Conservation (phyloP, 1,140 invertebrate genomes). For the Papilio xuthus region DNA sequence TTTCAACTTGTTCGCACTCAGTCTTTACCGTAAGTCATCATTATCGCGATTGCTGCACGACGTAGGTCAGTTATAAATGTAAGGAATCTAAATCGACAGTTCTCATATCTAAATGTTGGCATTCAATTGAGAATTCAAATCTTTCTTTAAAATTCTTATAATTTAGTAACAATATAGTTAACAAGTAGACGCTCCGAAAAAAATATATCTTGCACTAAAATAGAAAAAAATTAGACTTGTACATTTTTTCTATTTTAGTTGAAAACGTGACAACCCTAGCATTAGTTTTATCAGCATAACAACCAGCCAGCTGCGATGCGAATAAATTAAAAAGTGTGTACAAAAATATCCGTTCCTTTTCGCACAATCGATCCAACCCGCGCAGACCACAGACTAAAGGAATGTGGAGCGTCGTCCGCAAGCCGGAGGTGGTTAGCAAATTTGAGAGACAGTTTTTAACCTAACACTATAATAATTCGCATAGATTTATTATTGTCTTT, state of each 20-base stretch:
- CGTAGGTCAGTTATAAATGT: slow-evolving; percentile 22
- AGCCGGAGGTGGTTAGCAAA: too few species aligned
- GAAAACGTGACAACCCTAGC: background rate
- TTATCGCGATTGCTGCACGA: background rate
- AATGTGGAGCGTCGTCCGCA: slow-evolving; percentile 1
- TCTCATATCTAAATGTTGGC: background rate
- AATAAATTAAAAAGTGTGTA: slow-evolving; percentile 26
- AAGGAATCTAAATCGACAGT: background rate
- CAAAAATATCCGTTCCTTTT: slow-evolving; percentile 26
- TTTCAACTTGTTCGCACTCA: background rate
- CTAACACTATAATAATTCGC: background rate
- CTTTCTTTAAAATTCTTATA: too few species aligned
- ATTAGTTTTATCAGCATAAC: slow-evolving; percentile 22
- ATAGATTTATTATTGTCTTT: background rate
- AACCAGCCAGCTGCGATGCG: slow-evolving; percentile 20
- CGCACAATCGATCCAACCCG: slow-evolving; percentile 6
- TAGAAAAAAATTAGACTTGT: background rate
- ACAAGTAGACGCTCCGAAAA: background rate
- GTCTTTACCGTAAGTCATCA: background rate
- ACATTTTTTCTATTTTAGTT: background rate
- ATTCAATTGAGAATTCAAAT: too few species aligned
- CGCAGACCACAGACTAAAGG: background rate
- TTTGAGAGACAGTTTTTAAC: too few species aligned
- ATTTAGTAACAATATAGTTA: too few species aligned
- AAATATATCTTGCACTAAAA: too few species aligned